These are phyloP conservation scores for Papilio elwesi DNA, from an alignment of 2,888 invertebrate genomes.

Conservation along the genomic window DNA sequence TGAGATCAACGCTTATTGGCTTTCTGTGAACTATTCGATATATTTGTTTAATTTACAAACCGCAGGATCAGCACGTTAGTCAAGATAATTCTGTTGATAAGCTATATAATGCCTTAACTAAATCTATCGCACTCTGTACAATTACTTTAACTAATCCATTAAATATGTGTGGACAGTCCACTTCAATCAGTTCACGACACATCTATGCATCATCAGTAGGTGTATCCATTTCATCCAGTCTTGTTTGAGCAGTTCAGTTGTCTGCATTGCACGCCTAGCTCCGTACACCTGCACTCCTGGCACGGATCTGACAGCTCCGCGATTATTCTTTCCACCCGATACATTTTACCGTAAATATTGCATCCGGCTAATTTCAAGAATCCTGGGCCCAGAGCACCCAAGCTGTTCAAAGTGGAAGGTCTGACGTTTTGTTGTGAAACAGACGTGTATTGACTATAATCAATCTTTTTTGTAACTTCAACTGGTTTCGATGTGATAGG, in stretches of 20 bases:
- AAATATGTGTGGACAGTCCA: slow-evolving; percentile 10
- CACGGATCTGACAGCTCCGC: slow-evolving; percentile 92
- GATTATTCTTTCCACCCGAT: slow-evolving; percentile 92
- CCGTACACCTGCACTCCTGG: slow-evolving; percentile 93
- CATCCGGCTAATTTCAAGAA: slow-evolving; percentile 92
- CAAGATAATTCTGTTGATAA: too few relatives aligned
- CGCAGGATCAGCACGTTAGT: too few relatives aligned
- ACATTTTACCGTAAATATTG: slow-evolving; percentile 95
- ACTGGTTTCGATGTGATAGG: slow-evolving; percentile 48
- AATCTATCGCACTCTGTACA: slow-evolving; percentile 53
- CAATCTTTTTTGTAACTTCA: slow-evolving; percentile 51
- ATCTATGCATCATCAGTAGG: neutral
- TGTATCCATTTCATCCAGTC: slow-evolving; percentile 44
- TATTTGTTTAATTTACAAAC: neutral
- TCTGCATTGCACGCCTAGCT: slow-evolving; percentile 93
- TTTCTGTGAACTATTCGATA: slow-evolving; percentile 41
- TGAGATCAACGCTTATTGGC: slow-evolving; percentile 67
- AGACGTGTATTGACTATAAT: slow-evolving; percentile 48
- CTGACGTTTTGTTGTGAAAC: slow-evolving; percentile 49
- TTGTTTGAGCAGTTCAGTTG: slow-evolving; percentile 82
- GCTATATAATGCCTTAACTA: slow-evolving; percentile 26
- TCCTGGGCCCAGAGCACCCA: slow-evolving; percentile 72
- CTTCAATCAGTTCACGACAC: neutral
- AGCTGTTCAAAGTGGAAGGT: slow-evolving; percentile 50
- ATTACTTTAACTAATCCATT: slow-evolving; percentile 44